phyloP scores from a whole-genome alignment of 1,140 invertebrate species.

The Dendrolimus kikuchii region DNA sequence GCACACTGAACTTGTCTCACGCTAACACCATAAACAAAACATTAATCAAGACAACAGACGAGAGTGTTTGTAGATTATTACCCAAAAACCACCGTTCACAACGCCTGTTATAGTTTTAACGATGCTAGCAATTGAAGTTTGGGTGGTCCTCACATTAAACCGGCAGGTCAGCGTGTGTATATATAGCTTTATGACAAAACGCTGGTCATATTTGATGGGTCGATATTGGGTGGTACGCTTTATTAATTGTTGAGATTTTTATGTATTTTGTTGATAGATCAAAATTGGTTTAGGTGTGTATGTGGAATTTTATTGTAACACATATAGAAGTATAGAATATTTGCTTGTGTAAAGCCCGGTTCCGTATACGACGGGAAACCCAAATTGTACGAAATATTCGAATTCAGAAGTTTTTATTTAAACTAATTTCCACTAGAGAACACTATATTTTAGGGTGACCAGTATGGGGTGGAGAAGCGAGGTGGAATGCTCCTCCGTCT shows the following conservation, averaged over 20 bases:
- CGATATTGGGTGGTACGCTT: slow-evolving; percentile 3
- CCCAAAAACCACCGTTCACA: slow-evolving; percentile 22
- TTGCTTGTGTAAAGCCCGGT: too few relatives aligned
- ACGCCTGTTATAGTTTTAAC: slow-evolving; percentile 33
- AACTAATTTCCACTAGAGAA: too few relatives aligned
- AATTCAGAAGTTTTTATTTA: too few relatives aligned
- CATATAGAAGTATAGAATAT: too few relatives aligned
- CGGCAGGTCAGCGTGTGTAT: slow-evolving; percentile 9
- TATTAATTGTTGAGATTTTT: background rate
- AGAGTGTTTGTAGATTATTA: slow-evolving; percentile 19
- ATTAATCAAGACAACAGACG: background rate
- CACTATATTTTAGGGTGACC: too few relatives aligned
- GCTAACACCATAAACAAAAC: slow-evolving; percentile 3
- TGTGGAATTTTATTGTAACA: too few relatives aligned
- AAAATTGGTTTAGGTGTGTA: too few relatives aligned
- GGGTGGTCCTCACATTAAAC: slow-evolving; percentile 37
- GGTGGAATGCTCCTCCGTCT: too few relatives aligned
- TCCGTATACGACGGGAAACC: too few relatives aligned
- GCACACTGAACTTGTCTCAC: too few relatives aligned
- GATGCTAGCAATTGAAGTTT: slow-evolving; percentile 34
- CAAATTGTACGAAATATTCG: too few relatives aligned
- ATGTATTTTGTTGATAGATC: background rate
- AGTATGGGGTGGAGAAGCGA: too few relatives aligned
- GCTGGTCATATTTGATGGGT: background rate
- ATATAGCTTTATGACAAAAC: slow-evolving; percentile 18